Base-by-base conservation (phyloP, 1,140 invertebrate genomes). In the Polypedilum pembai region DNA sequence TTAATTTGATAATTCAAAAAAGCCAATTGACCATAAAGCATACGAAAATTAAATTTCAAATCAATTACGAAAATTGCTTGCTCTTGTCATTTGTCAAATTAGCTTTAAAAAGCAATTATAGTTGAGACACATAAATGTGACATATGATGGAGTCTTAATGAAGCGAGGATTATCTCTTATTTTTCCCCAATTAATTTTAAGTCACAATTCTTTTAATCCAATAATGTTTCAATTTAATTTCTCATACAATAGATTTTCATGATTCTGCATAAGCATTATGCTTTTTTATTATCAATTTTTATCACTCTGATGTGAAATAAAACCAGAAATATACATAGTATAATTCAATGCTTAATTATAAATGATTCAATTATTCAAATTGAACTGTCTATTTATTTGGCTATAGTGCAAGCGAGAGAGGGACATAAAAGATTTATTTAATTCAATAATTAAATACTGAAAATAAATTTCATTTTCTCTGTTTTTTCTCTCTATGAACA, bases 21-120 rank as follows among this genome's bases (percentile, higher is more conserved):
- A 69, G 20, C 65, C 65, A 69, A 69, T 69, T 69, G 20, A 56
- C 45, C 45, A 56, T 12, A 56, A 69, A 69, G n/a, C n/a, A n/a
- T n/a, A 18, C 12, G 4, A 20, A 56, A 69, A 69, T 69, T 69
- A 69, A 69, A 69, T 69, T 69, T 18, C 65, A 69, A 69, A 69
- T 69, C 65, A 69, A 69, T 69, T 69, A 18, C 24, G 18, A 20
- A 18, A 69, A 69, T 20, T 69, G 10, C 3, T 56, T 56, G 45
- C 10, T 56, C 10, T 12, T 69, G 15, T 18, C 65, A 69, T 69
- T 69, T 69, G 18, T 69, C 65, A 69, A 69, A 69, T 56, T 56
- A 56, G 45, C 10, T 4, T n/a, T 56, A 56, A 56, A 56, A 56
- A 56, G 45, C 12, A 56, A 56, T 56, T 56, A 56, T 56, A 56